Base-by-base conservation (phyloP, 2,113 vertebrate species). In the Laterallus jamaicensis region DNA sequence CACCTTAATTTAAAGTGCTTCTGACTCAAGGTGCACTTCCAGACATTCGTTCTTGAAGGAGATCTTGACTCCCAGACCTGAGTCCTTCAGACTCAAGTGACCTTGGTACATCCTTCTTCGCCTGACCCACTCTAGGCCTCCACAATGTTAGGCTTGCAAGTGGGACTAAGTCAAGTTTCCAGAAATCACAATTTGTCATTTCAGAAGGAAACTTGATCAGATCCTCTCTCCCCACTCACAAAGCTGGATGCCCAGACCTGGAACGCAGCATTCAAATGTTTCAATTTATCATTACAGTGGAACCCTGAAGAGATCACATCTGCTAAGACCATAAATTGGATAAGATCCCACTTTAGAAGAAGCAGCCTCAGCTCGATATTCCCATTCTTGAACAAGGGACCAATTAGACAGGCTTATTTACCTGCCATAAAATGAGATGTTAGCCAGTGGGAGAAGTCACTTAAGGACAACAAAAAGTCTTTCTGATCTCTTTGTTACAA, bases 221-320 rank as follows among this genome's bases (percentile, higher is more conserved):
- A 91, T 78, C 49, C 66, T 78, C 59, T 70, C 75, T 92, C 76
- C 13, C 15, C 20, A 31, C 39, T 94, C 14, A 6, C 40, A 89
- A 91, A 94, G 78, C 82, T 92, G 77, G 78, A 86, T 67, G 58
- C 85, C 56, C 42, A 47, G 95, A 89, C 91, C 58, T 93, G 71
- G 55, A 89, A 80, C 52, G 10, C 91, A 95, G 87, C 90, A 88
- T 89, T 97, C 95, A 92, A 96, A 96, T 95, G 94, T 97, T 97
- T 97, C 95, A 92, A 97, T 97, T 97, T 95, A 95, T 96, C 97
- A 97, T 96, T 96, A 97, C 96, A 97, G 85, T 83, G 95, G 94
- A 97, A 95, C 96, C 97, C 97, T 92, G 94, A 97, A 94, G 97
- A 97, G 96, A 96, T 96, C 94, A 96, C 96, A 97, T 97, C 97